Evolutionary conservation across 1,140 invertebrate species (phyloP), one percentile per base, ranked within the genome.

Genomic region (Homarus americanus): DNA sequence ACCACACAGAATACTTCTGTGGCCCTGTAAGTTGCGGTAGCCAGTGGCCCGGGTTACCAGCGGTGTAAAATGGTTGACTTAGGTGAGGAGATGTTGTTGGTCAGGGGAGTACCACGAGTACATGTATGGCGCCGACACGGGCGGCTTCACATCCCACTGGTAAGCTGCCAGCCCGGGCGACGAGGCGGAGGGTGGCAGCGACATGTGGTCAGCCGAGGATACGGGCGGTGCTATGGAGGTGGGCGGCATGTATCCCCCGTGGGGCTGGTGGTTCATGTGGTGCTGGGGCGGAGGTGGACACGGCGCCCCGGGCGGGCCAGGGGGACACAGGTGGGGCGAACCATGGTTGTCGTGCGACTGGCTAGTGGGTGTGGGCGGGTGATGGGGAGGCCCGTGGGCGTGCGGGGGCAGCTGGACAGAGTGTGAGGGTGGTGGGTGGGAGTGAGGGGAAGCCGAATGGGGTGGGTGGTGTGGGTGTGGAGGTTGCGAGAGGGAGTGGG

Each of bases 71-170:
- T 63, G 78, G 28, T 80, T 66, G 69, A 69, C 90, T 96, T 94
- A 97, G 96, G 96, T 96, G 93, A 97, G 95, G 92, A 97, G 94
- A 94, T 96, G 96, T 92, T 96, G 96, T 94, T 96, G 95, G 92
- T 96, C 96, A 89, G 96, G 94, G 94, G 96, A 96, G 94, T 97
- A 97, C 96, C 96, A 97, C 88, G 96, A 96, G 94, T 97, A 97
- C 95, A 97, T 96, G 94, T 96, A 96, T 90, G 96, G 95, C 84
- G 94, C 63, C 53, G 82, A 69, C 72, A 82, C 76, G 76, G 94
- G 94, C 94, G 93, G 96, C 94, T 96, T 96, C 96, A 97, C 96
- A 94, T 97, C 96, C 95, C 96, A 96, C 89, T 91, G 93, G 82
- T 84, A 96, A 95, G 93, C 95, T 93, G 91, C 69, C n/a, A 91